Evolutionary conservation across 1,140 invertebrate species (phyloP).

Genomic region (Drosophila nannoptera): DNA sequence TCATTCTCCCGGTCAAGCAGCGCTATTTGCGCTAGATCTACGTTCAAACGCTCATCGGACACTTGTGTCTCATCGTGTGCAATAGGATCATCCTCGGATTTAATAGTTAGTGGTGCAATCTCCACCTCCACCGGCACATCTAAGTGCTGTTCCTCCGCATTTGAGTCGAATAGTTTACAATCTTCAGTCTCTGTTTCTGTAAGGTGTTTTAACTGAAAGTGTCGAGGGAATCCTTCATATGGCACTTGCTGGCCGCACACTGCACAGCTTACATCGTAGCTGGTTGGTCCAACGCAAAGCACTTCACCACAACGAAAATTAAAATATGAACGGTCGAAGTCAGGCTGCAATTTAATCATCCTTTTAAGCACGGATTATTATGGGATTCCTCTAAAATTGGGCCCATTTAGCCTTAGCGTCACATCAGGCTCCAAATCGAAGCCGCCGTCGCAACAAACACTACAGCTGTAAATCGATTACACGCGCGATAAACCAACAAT

Average conservation of each 20-base stretch:
- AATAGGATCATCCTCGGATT: conserved; percentile 53
- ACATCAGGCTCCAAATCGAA: conserved; percentile 16
- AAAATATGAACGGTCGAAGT: conserved; percentile 13
- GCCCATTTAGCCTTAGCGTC: conserved; percentile 36
- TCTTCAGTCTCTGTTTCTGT: conserved; percentile 6
- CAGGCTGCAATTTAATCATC: conserved; percentile 56
- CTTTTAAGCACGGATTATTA: conserved; percentile 1
- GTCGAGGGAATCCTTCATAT: conserved; percentile 51
- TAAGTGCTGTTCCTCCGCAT: conserved; percentile 18
- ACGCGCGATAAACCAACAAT: neutral
- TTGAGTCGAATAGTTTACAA: conserved; percentile 4
- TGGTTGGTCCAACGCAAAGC: conserved; percentile 42
- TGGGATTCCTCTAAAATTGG: conserved; percentile 1
- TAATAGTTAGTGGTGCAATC: conserved; percentile 13
- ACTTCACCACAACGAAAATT: conserved; percentile 64
- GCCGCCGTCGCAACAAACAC: conserved; percentile 14
- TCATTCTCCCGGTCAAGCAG: conserved; percentile 20
- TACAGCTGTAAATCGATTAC: conserved; percentile 29
- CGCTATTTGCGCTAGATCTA: conserved; percentile 29
- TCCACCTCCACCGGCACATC: conserved; percentile 25
- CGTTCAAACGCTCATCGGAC: conserved; percentile 3
- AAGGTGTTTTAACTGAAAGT: conserved; percentile 57
- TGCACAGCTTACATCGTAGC: conserved; percentile 59
- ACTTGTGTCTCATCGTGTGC: conserved; percentile 39
- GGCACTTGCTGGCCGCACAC: conserved; percentile 53